Base-by-base conservation (phyloP, 1,140 invertebrate species). In the Idris sp. region DNA sequence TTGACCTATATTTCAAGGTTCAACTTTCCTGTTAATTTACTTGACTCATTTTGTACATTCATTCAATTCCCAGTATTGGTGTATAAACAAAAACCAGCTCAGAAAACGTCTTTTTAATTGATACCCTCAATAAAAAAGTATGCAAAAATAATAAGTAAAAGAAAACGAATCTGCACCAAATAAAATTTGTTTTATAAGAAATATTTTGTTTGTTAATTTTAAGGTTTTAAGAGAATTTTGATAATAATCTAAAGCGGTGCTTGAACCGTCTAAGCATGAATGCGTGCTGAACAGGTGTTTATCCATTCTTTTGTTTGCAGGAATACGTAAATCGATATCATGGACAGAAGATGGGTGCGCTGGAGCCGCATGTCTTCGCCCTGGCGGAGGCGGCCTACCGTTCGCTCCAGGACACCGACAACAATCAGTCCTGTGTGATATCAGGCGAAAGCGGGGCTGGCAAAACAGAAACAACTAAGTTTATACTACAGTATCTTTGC, bases 371-470 rank as follows among this genome's bases (percentile, higher is more conserved):
- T 82, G 94, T 97, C 9, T 97, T 96, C 86, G 95, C 95, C 3
- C 87, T 97, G 51, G 95, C 95, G 2, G 95, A 97, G 87, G 93
- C 95, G 5, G 93, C 95, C 0, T 96, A 97, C 86, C 92, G 90
- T 33, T 93, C 92, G 4, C 84, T 92, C 38, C 89, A 90, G 83
- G 89, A 88, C 33, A 84, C 85, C n/a, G 88, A 85, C 25, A 81
- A 81, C 54, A 91, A 92, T 81, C 95, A 99, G 88, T 97, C 96
- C 26, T 96, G 97, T 80, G 95, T 99, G 13, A 99, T 99, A 89
- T 97, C 95, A 30, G 98, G 98, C 1, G 98, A 99, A 87, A 97
- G 95, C 74, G 98, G 98, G 1, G 97, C 98, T 8, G 98, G 98
- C 13, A 99, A 99, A 89, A 98, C 97, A 0, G 97, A 98, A 86